Conservation (phyloP, 2,888 invertebrate species). For the Mesorhabditis spiculigera region DNA sequence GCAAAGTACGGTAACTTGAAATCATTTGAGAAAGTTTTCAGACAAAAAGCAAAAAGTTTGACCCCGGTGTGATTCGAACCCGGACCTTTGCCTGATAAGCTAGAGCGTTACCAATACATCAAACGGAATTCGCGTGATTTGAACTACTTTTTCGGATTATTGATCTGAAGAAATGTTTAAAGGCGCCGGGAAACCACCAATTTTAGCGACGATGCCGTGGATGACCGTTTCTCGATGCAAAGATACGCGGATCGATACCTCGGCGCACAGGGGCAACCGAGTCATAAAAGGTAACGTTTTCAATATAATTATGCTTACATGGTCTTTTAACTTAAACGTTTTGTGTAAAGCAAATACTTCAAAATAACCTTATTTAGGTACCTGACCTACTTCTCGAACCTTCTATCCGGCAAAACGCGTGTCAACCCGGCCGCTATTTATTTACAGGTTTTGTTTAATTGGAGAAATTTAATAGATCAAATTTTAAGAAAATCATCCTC, state of each 20-base stretch:
- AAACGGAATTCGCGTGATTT: too few species aligned
- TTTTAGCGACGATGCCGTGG: slow-evolving; percentile 68
- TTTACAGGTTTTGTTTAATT: slow-evolving; percentile 74
- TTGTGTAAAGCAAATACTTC: neutral
- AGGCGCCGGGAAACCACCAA: slow-evolving; percentile 5
- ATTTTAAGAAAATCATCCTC: slow-evolving; percentile 16
- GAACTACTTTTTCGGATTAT: neutral
- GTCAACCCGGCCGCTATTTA: slow-evolving; percentile 83
- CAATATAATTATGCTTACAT: neutral
- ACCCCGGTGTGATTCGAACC: neutral
- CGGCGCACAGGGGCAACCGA: slow-evolving; percentile 59
- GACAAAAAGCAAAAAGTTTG: neutral
- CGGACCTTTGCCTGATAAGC: too few species aligned
- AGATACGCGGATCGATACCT: slow-evolving; percentile 80
- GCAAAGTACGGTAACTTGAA: slow-evolving; percentile 63
- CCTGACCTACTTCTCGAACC: slow-evolving; percentile 84
- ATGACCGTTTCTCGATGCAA: slow-evolving; percentile 88
- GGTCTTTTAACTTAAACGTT: neutral
- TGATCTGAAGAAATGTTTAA: neutral
- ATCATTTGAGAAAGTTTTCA: neutral
- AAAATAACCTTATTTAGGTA: slow-evolving; percentile 69
- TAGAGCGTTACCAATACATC: too few species aligned
- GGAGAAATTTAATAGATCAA: neutral
- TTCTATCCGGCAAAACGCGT: slow-evolving; percentile 80
- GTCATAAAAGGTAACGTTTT: slow-evolving; percentile 23